Conservation (phyloP, 2,797 vertebrate genomes). For the Spea hammondii region DNA sequence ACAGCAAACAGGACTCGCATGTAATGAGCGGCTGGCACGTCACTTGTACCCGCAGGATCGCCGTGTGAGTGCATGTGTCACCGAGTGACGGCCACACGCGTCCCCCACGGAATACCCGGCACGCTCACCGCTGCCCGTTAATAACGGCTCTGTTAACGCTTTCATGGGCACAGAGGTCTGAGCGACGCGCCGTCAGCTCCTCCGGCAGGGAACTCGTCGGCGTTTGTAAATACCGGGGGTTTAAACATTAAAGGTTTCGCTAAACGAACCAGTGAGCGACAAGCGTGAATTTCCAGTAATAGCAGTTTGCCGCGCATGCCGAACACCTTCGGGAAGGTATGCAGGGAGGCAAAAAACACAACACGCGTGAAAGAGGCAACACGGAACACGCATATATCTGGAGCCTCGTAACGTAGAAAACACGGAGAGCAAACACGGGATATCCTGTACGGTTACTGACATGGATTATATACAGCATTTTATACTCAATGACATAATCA, state of each 20-base stretch:
- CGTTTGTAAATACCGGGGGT: too few species aligned
- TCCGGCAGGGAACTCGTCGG: too few species aligned
- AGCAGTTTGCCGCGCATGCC: conserved; percentile 42
- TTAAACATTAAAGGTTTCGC: too few species aligned
- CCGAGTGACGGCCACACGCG: conserved; percentile 54
- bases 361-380: neutral
- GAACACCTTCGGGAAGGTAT: conserved; percentile 30
- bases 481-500: neutral
- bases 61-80: conserved; percentile 52
- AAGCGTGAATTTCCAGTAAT: conserved; percentile 46
- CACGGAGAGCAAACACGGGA: too few species aligned
- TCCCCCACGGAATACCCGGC: conserved; percentile 27
- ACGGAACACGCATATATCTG: neutral
- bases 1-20: conserved; percentile 45
- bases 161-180: too few species aligned
- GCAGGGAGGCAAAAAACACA: conserved; percentile 22
- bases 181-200: too few species aligned
- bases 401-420: too few species aligned
- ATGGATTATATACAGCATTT: neutral
- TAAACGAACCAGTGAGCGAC: conserved; percentile 42
- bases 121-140: too few species aligned
- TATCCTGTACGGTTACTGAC: too few species aligned
- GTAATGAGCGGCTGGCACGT: conserved; percentile 51
- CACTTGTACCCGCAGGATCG: conserved; percentile 62
- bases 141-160: too few species aligned